phyloP scores from a whole-genome alignment of 2,888 invertebrate species.

The Mimumesa dahlbomi region DNA sequence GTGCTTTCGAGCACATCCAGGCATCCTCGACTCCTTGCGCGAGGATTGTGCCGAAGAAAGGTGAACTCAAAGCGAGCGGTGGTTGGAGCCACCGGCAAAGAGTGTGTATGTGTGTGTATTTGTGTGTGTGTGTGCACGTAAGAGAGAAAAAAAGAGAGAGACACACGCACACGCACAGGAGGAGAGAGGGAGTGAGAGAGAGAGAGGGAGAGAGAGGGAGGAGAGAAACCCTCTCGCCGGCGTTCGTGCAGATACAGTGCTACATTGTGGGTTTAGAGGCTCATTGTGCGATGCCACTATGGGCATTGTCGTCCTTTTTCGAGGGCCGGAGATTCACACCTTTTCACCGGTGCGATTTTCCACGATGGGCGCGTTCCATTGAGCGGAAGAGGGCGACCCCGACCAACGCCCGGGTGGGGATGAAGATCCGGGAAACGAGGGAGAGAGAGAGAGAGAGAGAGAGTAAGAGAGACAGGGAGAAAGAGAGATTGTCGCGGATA shows the following conservation, averaged over 20 bases:
- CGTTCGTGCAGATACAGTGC: slow-evolving; percentile 63
- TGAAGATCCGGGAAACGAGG: slow-evolving; percentile 8
- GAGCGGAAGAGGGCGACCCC: slow-evolving; percentile 67
- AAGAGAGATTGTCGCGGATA: neutral
- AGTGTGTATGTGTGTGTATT: too few relatives aligned
- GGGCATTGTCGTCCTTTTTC: slow-evolving; percentile 75
- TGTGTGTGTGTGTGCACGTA: too few relatives aligned
- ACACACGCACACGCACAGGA: too few relatives aligned
- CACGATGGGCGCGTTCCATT: slow-evolving; percentile 69
- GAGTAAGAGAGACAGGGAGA: neutral
- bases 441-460: slow-evolving; percentile 3
- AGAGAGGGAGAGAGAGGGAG: slow-evolving; percentile 23
- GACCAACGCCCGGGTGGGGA: slow-evolving; percentile 14
- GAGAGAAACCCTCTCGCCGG: slow-evolving; percentile 52
- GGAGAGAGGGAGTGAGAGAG: slow-evolving; percentile 12
- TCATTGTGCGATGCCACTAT: slow-evolving; percentile 72
- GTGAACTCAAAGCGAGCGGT: slow-evolving; percentile 14
- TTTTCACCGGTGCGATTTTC: slow-evolving; percentile 76
- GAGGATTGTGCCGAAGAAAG: slow-evolving; percentile 58
- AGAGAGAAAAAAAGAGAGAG: too few relatives aligned
- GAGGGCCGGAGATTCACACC: slow-evolving; percentile 77
- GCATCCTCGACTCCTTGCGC: slow-evolving; percentile 62
- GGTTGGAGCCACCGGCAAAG: too few relatives aligned
- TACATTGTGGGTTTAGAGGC: slow-evolving; percentile 76
- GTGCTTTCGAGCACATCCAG: slow-evolving; percentile 59